phyloP scores from a whole-genome alignment of 2,888 invertebrate genomes.

The Synergus japonicus region DNA sequence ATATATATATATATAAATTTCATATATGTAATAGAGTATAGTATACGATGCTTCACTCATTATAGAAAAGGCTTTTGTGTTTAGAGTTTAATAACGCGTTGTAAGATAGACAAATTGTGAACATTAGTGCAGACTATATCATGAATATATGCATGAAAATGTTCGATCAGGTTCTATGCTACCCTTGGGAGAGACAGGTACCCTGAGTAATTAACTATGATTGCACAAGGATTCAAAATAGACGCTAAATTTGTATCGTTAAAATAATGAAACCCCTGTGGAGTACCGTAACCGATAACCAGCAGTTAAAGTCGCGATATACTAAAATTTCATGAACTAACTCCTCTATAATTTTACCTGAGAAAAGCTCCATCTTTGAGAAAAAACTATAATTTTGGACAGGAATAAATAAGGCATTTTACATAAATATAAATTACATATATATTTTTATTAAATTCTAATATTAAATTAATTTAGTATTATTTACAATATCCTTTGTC shows the following conservation, averaged over 20 bases:
- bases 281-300: constrained; percentile 31
- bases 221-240: constrained; percentile 38
- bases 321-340: not conserved
- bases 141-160: constrained; percentile 37
- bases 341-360: not conserved
- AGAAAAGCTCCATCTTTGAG: not conserved
- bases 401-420: not conserved
- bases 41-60: not conserved
- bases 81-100: constrained; percentile 28
- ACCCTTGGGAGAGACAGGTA: constrained; percentile 21
- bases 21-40: not conserved
- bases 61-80: constrained; percentile 5
- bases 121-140: constrained; percentile 19
- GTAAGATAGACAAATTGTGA: constrained; percentile 33
- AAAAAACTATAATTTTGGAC: not conserved
- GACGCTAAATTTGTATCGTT: constrained; percentile 40
- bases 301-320: constrained; percentile 31
- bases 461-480: not conserved
- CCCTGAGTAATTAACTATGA: constrained; percentile 37
- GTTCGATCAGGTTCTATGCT: constrained; percentile 36
- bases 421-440: not conserved
- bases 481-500: not conserved
- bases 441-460: not conserved
- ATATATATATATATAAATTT: too few relatives aligned
- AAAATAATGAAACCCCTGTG: constrained; percentile 37